Base-by-base conservation (phyloP, 2,797 vertebrate species). In the Iguana delicatissima region DNA sequence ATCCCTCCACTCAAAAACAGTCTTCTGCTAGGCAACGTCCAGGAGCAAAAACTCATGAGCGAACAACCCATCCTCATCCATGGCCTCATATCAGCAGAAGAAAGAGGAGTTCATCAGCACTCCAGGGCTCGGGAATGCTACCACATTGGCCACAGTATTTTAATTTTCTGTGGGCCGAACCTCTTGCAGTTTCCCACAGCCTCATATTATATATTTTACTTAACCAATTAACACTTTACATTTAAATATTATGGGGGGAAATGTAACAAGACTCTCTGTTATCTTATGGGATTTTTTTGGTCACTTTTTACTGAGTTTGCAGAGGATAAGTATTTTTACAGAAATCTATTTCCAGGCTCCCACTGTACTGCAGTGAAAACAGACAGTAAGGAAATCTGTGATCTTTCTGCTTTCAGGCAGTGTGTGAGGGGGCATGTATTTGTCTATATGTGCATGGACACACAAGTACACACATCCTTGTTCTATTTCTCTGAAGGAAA, bases 211-310 rank as follows among this genome's bases (percentile, higher is more conserved):
- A 46, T 50, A 9, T 24, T 81, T 89, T 87, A 82, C 81, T 55
- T 91, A 64, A 18, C 80, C 12, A 42, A 64, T n/a, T 55, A 85
- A n/a, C 46, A 92, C 87, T 89, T 62, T 93, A 76, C 76, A 20
- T 55, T 50, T 80, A 91, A 74, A 8, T 84, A 77, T 74, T 4
- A 91, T 89, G 42, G 24, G 42, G 91, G 73, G 88, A 93, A 94
- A 90, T 1, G n/a, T 55, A 35, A 9, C 26, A 86, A 9, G 18
- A 20, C 62, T 12, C 91, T 29, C 1, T 7, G 84, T n/a, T 32
- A 16, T 52, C 0, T 0, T 18, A 16, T 8, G 1, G 3, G 0
- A 52, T 91, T 46, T 89, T 3, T 80, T 91, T 20, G 38, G 73
- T 22, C 80, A 73, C 35, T 80, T 92, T 2, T 59, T 14, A 64